A percentile compares a stretch with the other conserved stretches of the same genome.
phyloP scores from a whole-genome alignment of 2,797 vertebrate genomes.

The Acestrorhynchus altus region DNA sequence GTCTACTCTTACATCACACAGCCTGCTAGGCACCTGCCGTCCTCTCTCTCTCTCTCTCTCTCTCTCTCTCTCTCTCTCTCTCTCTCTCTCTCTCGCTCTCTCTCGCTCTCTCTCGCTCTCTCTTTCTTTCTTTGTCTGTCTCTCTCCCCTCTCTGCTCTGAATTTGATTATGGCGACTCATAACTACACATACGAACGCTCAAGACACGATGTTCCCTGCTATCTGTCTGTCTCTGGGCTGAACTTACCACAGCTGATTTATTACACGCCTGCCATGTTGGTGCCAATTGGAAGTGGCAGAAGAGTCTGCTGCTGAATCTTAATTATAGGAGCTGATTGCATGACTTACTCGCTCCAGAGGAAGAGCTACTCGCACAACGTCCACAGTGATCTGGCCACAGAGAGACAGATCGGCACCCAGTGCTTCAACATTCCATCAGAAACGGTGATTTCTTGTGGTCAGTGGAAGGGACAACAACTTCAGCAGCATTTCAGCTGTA shows the following conservation, averaged over 20 bases:
- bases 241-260: conserved; percentile 66
- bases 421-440: background rate
- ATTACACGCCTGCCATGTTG: conserved; percentile 69
- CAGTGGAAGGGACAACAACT: too few relatives aligned
- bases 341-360: conserved; percentile 34
- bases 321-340: conserved; percentile 69
- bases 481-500: background rate
- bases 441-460: background rate
- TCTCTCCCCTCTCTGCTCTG: conserved; percentile 1
- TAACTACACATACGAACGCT: conserved; percentile 57
- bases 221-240: conserved; percentile 59
- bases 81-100: background rate
- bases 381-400: conserved; percentile 10
- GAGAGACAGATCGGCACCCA: conserved; percentile 6
- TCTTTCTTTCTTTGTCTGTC: too few relatives aligned
- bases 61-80: too few relatives aligned
- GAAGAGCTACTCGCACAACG: conserved; percentile 23
- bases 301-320: conserved; percentile 65
- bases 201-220: conserved; percentile 51
- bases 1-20: background rate
- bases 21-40: background rate
- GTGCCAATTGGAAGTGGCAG: conserved; percentile 74
- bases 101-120: too few relatives aligned
- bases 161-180: conserved; percentile 43
- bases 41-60: background rate